A percentile compares a stretch with the other conserved stretches of the same genome.
Evolutionary conservation across 2,113 vertebrate species (phyloP).

Genomic region (Cyanoliseus patagonus): DNA sequence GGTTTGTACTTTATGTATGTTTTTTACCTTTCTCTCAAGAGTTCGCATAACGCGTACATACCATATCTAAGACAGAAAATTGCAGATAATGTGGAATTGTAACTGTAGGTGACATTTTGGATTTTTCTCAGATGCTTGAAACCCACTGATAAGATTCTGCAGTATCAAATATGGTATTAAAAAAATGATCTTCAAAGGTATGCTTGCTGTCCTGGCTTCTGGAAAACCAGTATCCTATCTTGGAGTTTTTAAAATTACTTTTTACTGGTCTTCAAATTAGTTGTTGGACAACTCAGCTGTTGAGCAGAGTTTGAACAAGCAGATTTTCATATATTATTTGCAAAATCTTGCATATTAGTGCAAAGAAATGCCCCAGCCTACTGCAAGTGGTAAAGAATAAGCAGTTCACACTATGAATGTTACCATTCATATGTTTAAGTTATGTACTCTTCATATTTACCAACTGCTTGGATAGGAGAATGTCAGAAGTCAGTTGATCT

Average conservation of each 20-base stretch:
- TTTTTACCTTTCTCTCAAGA: background rate
- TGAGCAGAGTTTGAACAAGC: background rate
- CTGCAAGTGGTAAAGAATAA: background rate
- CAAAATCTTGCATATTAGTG: background rate
- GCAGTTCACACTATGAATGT: background rate
- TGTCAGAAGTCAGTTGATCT: background rate
- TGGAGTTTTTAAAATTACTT: background rate
- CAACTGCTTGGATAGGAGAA: background rate
- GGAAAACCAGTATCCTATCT: background rate
- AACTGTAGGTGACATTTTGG: background rate
- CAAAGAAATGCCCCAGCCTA: background rate
- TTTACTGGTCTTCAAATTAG: background rate
- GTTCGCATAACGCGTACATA: background rate
- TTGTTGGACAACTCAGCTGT: background rate
- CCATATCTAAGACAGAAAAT: background rate
- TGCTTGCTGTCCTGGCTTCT: background rate
- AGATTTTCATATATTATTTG: background rate
- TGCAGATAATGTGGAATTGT: background rate
- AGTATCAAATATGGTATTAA: background rate
- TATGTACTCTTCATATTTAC: background rate
- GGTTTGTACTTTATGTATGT: conserved; percentile 71
- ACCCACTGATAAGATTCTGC: background rate
- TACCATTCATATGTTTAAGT: background rate
- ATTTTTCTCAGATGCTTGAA: background rate
- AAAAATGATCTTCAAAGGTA: background rate